Base-by-base conservation (phyloP, 2,888 invertebrate genomes). In the Parnassius apollo region DNA sequence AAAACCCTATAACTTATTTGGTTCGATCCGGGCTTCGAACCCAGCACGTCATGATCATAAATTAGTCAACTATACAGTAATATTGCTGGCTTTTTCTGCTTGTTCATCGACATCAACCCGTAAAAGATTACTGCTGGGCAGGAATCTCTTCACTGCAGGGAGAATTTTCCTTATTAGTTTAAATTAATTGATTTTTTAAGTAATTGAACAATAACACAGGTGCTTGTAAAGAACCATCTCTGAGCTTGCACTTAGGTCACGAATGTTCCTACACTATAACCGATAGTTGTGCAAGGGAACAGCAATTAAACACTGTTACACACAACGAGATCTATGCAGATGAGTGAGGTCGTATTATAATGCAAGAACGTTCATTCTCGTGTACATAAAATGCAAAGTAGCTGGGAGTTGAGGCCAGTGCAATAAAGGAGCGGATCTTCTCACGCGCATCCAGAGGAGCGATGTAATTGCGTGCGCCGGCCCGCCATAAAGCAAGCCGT, bases 381-480 rank as follows among this genome's bases (percentile, higher is more conserved):
- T 49, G 8, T 13, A 13, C 49, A n/a, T 13, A n/a, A 1, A 13
- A 13, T 13, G n/a, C 11, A 12, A 49, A 4, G 1, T 9, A 9
- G 12, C 49, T 8, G 49, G 13, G 49, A 8, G 8, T 13, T 49
- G 4, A 49, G 49, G 13, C 13, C 49, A 12, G 49, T 13, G 12
- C 49, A 49, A 49, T 49, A 13, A 49, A 49, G 49, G 13, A 49
- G 49, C 49, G 75, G 71, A 71, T 71, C 68, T 76, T 79, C 78
- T 81, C 82, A 78, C 80, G 80, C 77, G 73, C 72, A 61, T 56
- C 56, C 61, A 64, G 66, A 65, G 74, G 71, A 67, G 72, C 74
- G 73, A 76, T 82, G 77, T 82, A 83, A 83, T 81, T 81, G 81
- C 78, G 75, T 49, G 49, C 49, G 49, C 49, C 69, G 65, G 65